phyloP scores from a whole-genome alignment of 2,113 vertebrate species.

The Myotis brandtii region DNA sequence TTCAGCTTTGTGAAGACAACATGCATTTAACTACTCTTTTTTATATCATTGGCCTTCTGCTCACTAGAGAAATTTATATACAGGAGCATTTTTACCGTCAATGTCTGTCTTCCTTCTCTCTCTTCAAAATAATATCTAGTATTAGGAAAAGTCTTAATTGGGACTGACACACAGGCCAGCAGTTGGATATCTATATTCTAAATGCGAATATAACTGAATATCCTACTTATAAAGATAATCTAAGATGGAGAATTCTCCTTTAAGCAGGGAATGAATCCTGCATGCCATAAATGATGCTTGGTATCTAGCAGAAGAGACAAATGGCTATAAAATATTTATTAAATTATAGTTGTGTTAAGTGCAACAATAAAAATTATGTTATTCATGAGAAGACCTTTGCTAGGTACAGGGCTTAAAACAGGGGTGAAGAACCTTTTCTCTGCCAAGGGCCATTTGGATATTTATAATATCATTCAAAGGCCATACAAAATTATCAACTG shows the following conservation, averaged over 20 bases:
- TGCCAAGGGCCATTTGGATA: no score
- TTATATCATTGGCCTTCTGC: constrained; percentile 74
- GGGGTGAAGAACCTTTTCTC: no score
- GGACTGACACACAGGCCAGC: not conserved
- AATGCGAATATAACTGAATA: constrained; percentile 21
- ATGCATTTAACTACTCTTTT: constrained; percentile 67
- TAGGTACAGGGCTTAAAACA: not conserved
- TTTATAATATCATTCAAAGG: no score
- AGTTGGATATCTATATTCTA: constrained; percentile 33
- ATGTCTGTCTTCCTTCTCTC: constrained; percentile 16
- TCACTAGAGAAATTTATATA: constrained; percentile 58
- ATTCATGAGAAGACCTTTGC: not conserved
- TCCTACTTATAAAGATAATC: not conserved
- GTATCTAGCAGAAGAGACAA: not conserved
- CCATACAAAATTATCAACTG: no score
- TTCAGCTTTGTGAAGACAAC: constrained; percentile 72
- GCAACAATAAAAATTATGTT: not conserved
- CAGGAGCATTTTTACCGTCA: constrained; percentile 52
- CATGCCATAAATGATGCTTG: not conserved
- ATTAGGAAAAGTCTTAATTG: constrained; percentile 49
- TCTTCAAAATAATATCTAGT: constrained; percentile 54
- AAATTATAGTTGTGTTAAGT: not conserved
- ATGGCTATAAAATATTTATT: not conserved
- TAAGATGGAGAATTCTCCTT: not conserved
- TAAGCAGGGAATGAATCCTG: not conserved